phyloP scores from a whole-genome alignment of 2,888 invertebrate species.

The Epirrhoe tristata region DNA sequence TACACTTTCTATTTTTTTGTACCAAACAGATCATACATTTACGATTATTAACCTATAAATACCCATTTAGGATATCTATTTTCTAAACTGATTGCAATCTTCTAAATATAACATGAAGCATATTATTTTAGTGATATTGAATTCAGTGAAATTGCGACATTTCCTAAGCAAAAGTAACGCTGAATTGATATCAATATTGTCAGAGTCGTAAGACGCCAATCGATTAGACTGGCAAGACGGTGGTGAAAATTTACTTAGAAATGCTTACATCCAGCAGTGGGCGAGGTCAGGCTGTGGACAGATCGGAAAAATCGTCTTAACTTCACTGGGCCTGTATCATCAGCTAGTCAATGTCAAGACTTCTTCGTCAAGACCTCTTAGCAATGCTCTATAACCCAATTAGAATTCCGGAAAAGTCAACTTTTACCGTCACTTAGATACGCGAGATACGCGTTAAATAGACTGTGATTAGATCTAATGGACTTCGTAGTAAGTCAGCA shows the following conservation, averaged over 20 bases:
- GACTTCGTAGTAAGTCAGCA: slow-evolving; percentile 23
- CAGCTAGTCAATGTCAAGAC: not conserved
- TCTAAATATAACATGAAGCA: not conserved
- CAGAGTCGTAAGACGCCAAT: too few species aligned
- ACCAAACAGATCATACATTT: not conserved
- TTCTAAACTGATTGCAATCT: not conserved
- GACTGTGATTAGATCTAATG: slow-evolving; percentile 33
- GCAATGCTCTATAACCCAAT: slow-evolving; percentile 27
- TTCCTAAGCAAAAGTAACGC: too few species aligned
- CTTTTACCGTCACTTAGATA: slow-evolving; percentile 33
- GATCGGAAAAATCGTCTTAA: too few species aligned
- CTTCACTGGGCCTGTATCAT: too few species aligned
- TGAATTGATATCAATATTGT: too few species aligned
- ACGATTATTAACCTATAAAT: not conserved
- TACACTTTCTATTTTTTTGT: not conserved
- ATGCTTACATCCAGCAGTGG: too few species aligned
- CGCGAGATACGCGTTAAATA: slow-evolving; percentile 25
- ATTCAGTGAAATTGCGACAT: too few species aligned
- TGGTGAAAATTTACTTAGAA: too few species aligned
- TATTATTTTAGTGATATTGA: too few species aligned
- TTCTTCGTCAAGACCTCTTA: not conserved
- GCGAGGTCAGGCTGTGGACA: too few species aligned
- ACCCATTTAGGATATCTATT: not conserved
- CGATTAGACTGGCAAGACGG: too few species aligned
- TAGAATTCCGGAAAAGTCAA: slow-evolving; percentile 24